Percentiles rank a stretch among this genome's conserved stretches.
Conservation (phyloP, 2,888 invertebrate genomes). For the Tetheella fluctuosa region DNA sequence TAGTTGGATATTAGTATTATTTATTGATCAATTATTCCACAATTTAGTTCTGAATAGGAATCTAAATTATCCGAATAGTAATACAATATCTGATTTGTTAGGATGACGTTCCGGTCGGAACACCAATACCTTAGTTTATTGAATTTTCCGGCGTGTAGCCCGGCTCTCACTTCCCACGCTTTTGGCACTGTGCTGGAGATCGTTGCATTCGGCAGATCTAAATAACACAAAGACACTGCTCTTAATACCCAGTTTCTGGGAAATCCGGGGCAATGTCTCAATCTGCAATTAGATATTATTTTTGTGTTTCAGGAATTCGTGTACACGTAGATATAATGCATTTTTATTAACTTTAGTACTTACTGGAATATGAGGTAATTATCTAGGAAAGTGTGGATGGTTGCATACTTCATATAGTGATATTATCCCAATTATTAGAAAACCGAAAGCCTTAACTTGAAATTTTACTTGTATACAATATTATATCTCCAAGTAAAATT, state of each 20-base stretch:
- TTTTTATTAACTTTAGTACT: neutral
- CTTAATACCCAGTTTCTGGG: conserved; percentile 74
- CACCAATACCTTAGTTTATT: conserved; percentile 30
- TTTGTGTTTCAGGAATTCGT: neutral
- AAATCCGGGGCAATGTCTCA: conserved; percentile 50
- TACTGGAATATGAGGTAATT: too few relatives aligned
- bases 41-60: conserved; percentile 18
- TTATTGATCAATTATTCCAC: conserved; percentile 18
- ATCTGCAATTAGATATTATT: conserved; percentile 36
- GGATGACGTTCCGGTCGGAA: conserved; percentile 21
- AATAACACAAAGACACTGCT: conserved; percentile 76
- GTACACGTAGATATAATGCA: neutral
- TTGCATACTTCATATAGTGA: too few relatives aligned
- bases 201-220: conserved; percentile 73
- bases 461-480: too few relatives aligned
- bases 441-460: too few relatives aligned
- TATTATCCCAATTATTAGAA: too few relatives aligned
- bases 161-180: conserved; percentile 67
- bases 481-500: conserved; percentile 9
- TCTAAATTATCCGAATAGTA: neutral
- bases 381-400: too few relatives aligned
- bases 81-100: neutral
- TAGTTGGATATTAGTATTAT: conserved; percentile 21
- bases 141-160: conserved; percentile 50
- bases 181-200: conserved; percentile 71